Evolutionary conservation across 2,113 vertebrate genomes (phyloP).

Genomic region (Psilopsiagon aurifrons): DNA sequence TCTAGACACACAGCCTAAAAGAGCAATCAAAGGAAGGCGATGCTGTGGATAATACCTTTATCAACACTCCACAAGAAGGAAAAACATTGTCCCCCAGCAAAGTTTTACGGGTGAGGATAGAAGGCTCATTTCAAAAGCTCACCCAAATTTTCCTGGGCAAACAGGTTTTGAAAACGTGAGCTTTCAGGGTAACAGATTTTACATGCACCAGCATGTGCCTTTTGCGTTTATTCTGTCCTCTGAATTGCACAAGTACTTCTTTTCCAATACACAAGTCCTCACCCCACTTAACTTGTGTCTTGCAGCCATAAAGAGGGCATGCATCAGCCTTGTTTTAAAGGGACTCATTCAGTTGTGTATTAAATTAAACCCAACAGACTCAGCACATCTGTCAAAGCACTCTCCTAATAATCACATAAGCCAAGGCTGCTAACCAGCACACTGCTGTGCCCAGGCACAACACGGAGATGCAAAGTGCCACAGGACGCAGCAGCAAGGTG

Average conservation of each 20-base stretch:
- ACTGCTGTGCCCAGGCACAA: neutral
- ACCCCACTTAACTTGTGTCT: neutral
- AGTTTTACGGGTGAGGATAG: neutral
- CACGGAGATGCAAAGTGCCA: neutral
- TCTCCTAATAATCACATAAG: neutral
- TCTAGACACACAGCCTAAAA: constrained; percentile 43
- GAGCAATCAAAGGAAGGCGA: constrained; percentile 37
- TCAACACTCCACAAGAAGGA: neutral
- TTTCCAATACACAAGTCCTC: neutral
- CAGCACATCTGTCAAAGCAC: neutral
- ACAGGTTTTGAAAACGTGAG: neutral
- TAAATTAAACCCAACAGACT: neutral
- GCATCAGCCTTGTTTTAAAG: neutral
- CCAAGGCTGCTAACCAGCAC: neutral
- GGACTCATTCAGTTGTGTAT: neutral
- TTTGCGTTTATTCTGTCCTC: neutral
- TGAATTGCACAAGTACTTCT: neutral
- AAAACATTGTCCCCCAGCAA: neutral
- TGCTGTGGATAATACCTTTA: constrained; percentile 14
- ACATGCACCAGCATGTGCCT: neutral
- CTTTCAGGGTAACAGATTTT: neutral
- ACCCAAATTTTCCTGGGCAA: neutral
- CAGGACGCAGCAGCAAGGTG: neutral
- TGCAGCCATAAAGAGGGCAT: neutral
- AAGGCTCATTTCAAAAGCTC: neutral